These are phyloP conservation scores for Diachasmimorpha longicaudata DNA, from an alignment of 1,140 invertebrate genomes.

Conservation along the genomic window DNA sequence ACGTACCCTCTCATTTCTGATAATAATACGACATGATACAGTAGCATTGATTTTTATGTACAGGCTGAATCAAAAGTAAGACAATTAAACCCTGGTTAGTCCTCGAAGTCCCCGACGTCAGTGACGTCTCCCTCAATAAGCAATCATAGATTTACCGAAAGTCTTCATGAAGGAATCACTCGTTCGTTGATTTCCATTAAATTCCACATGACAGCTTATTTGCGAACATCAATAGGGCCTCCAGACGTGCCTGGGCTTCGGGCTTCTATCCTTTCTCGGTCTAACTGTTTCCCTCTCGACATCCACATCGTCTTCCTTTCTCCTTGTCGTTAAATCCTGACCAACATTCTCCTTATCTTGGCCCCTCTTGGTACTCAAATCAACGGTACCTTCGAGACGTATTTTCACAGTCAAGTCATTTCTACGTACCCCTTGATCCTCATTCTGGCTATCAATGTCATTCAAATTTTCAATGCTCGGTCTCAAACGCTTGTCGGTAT, in stretches of 20 bases:
- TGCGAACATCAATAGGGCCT: constrained; percentile 52
- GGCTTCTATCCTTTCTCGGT: constrained; percentile 52
- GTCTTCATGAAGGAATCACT: neutral
- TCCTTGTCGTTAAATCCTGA: constrained; percentile 54
- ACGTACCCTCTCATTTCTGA: neutral
- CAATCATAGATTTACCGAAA: neutral
- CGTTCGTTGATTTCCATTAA: neutral
- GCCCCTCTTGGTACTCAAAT: constrained; percentile 52
- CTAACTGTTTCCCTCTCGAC: constrained; percentile 45
- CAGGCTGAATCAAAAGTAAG: constrained; percentile 16
- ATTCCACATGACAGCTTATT: neutral
- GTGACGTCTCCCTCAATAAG: neutral
- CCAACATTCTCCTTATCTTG: constrained; percentile 59
- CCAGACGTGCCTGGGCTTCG: constrained; percentile 60
- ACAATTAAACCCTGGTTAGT: constrained; percentile 60
- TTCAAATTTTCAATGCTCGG: constrained; percentile 54
- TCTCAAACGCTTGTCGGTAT: constrained; percentile 43
- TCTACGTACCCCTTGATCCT: constrained; percentile 32
- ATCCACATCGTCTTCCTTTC: constrained; percentile 50
- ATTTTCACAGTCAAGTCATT: constrained; percentile 53
- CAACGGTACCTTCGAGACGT: constrained; percentile 54
- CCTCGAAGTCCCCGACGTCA: constrained; percentile 48
- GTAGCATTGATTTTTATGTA: constrained; percentile 8
- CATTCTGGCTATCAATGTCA: constrained; percentile 44
- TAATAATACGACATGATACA: constrained; percentile 13